phyloP scores from a whole-genome alignment of 2,797 vertebrate genomes.

The Chlorospingus semifuscus region DNA sequence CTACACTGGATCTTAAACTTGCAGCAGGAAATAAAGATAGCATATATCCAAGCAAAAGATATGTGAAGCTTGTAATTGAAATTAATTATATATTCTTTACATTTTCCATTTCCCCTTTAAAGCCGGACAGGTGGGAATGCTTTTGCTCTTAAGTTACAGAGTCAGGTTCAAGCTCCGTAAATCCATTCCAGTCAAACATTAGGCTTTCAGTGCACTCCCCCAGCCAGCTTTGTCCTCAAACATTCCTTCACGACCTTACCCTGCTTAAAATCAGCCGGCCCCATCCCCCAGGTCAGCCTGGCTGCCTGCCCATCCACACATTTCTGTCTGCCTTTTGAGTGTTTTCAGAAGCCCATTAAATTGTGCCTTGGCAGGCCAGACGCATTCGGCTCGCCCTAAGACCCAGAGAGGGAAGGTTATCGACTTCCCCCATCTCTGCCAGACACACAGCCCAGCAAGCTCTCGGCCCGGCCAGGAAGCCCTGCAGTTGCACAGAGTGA shows the following conservation, averaged over 20 bases:
- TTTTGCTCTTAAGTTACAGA: slow-evolving; percentile 72
- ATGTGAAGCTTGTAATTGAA: slow-evolving; percentile 71
- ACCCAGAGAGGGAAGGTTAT: slow-evolving; percentile 86
- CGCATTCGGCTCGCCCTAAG: slow-evolving; percentile 83
- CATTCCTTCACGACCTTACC: slow-evolving; percentile 81
- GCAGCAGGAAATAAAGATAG: slow-evolving; percentile 63
- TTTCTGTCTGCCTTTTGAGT: slow-evolving; percentile 88
- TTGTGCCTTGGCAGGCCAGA: slow-evolving; percentile 87
- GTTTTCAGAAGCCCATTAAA: slow-evolving; percentile 90
- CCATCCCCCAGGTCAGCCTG: slow-evolving; percentile 80
- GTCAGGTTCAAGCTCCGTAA: slow-evolving; percentile 67
- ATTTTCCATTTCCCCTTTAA: slow-evolving; percentile 77
- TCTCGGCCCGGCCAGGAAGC: slow-evolving; percentile 53
- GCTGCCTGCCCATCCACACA: slow-evolving; percentile 88
- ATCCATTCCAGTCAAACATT: slow-evolving; percentile 71
- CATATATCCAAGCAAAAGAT: slow-evolving; percentile 51
- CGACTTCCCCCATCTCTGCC: slow-evolving; percentile 84
- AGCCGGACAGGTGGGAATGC: slow-evolving; percentile 79
- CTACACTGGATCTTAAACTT: slow-evolving; percentile 24
- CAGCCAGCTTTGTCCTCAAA: slow-evolving; percentile 75
- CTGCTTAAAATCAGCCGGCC: slow-evolving; percentile 79
- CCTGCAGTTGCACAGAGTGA: slow-evolving; percentile 53
- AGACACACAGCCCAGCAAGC: slow-evolving; percentile 69
- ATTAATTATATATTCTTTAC: slow-evolving; percentile 82
- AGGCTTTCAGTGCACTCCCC: slow-evolving; percentile 63